These are phyloP conservation scores for Pangasius mekongensis DNA, from an alignment of 2,797 vertebrate genomes.

Conservation along the genomic window DNA sequence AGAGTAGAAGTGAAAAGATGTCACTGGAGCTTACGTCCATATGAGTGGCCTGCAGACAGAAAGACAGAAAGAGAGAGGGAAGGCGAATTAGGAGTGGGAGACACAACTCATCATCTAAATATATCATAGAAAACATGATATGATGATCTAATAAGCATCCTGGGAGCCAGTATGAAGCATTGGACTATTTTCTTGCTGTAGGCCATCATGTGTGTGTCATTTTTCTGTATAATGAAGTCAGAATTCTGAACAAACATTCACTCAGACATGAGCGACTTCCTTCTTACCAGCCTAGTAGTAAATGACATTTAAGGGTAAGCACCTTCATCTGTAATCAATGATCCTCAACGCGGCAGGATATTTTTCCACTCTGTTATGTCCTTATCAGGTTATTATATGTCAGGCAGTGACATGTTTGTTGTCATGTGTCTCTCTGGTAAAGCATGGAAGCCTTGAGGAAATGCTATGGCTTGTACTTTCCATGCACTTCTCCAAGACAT, in stretches of 20 bases:
- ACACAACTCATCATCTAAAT: not conserved
- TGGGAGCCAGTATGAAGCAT: not conserved
- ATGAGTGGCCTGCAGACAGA: conserved; percentile 30
- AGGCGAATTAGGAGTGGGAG: conserved; percentile 1
- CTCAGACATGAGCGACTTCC: not conserved
- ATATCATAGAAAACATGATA: conserved; percentile 13
- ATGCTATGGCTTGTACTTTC: not conserved
- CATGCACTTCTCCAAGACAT: not conserved
- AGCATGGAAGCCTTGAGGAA: not conserved
- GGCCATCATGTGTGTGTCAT: not conserved
- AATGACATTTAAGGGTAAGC: conserved; percentile 10
- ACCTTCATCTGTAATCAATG: conserved; percentile 3
- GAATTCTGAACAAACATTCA: not conserved
- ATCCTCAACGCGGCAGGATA: not conserved
- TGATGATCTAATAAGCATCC: conserved; percentile 25
- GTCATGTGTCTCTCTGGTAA: conserved; percentile 20
- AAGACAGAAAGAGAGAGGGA: not conserved
- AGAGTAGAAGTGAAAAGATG: conserved; percentile 53
- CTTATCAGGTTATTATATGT: not conserved
- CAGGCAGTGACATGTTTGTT: conserved; percentile 25
- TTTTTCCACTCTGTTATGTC: not conserved
- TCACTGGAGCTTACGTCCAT: conserved; percentile 46
- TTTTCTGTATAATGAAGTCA: not conserved
- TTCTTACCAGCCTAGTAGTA: not conserved
- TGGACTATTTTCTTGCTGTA: conserved; percentile 12